Evolutionary conservation across 2,888 invertebrate species (phyloP).

Genomic region (Xanthia icteritia): DNA sequence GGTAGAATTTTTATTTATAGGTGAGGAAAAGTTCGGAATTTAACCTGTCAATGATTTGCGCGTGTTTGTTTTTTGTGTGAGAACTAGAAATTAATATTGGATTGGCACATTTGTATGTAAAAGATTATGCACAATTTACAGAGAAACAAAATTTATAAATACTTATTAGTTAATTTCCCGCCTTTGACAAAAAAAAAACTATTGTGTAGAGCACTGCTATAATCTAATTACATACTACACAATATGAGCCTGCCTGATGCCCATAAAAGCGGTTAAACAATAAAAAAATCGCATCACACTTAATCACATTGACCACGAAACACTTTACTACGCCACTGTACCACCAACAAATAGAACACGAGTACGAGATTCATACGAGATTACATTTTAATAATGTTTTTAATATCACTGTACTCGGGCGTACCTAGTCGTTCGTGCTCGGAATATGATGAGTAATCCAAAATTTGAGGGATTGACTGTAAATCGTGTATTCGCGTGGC

Average conservation of each 20-base stretch:
- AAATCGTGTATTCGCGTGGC: slow-evolving; percentile 16
- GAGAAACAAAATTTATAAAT: background rate
- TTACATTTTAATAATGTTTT: slow-evolving; percentile 74
- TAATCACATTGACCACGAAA: slow-evolving; percentile 60
- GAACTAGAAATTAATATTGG: background rate
- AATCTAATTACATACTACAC: slow-evolving; percentile 5
- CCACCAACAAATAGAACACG: slow-evolving; percentile 59
- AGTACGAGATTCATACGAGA: slow-evolving; percentile 65
- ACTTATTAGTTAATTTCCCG: too few relatives aligned
- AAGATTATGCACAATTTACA: background rate
- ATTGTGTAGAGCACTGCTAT: background rate
- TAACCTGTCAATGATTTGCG: background rate
- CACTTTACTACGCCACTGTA: slow-evolving; percentile 66
- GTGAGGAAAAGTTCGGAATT: background rate
- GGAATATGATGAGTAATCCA: slow-evolving; percentile 47
- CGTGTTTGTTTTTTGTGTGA: background rate
- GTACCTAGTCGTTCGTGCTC: slow-evolving; percentile 49
- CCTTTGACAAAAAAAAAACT: background rate
- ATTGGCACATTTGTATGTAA: background rate
- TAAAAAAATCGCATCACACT: slow-evolving; percentile 44
- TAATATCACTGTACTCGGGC: slow-evolving; percentile 67
- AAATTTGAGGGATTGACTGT: slow-evolving; percentile 51
- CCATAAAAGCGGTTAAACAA: slow-evolving; percentile 31
- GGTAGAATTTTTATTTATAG: slow-evolving; percentile 23
- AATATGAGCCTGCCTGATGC: background rate